These are phyloP conservation scores for Tenthredo scrophulariae DNA, from an alignment of 2,888 invertebrate genomes.

Conservation along the genomic window DNA sequence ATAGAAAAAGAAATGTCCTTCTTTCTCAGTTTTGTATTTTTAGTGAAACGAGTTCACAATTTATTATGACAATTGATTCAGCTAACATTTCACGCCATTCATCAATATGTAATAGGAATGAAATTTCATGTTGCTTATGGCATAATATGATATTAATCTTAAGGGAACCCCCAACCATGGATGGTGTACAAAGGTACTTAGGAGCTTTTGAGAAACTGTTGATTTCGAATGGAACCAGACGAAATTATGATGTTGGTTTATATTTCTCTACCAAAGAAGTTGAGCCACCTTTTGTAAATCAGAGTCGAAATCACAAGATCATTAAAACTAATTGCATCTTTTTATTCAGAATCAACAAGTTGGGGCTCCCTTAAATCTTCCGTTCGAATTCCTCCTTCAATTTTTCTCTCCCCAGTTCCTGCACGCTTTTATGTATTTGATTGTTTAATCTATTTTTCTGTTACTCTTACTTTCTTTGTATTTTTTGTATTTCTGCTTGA, in stretches of 20 bases:
- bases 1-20: neutral
- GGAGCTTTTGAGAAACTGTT: neutral
- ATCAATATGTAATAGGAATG: neutral
- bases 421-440: slow-evolving; percentile 10
- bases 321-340: neutral
- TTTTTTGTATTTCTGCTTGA: neutral
- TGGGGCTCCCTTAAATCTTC: slow-evolving; percentile 7
- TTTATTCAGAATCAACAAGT: neutral
- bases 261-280: neutral
- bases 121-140: neutral
- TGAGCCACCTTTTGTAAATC: neutral
- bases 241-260: neutral
- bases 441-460: slow-evolving; percentile 5
- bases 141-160: neutral
- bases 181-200: neutral
- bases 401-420: neutral
- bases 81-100: neutral
- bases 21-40: neutral
- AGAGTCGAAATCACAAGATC: neutral
- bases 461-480: neutral
- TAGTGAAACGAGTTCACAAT: neutral
- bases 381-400: neutral
- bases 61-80: neutral
- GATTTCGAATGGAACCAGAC: neutral
- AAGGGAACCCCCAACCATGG: slow-evolving; percentile 9